Conservation (phyloP, 2,797 vertebrate species). For the Rhinella marina region DNA sequence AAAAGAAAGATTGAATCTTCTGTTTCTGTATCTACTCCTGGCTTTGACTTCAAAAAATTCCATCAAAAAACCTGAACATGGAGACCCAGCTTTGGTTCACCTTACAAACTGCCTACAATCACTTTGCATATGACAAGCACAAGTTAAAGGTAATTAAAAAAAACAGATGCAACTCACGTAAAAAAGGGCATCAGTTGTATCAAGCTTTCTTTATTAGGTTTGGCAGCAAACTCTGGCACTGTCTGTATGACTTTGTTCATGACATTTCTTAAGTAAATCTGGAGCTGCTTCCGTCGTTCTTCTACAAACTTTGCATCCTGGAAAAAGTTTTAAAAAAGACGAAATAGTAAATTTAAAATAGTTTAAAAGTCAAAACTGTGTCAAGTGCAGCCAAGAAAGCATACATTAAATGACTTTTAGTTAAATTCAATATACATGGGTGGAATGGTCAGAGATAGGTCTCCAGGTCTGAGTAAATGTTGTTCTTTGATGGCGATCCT, state of each 20-base stretch:
- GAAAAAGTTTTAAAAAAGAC: slow-evolving; percentile 26
- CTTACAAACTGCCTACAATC: not conserved
- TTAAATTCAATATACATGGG: not conserved
- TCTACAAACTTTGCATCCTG: slow-evolving; percentile 98
- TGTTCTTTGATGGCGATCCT: not conserved
- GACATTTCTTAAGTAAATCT: slow-evolving; percentile 91
- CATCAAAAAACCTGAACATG: too few relatives aligned
- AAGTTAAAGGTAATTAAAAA: not conserved
- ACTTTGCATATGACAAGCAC: not conserved
- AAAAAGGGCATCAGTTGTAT: slow-evolving; percentile 94
- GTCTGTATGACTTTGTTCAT: slow-evolving; percentile 98
- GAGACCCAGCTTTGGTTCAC: too few relatives aligned
- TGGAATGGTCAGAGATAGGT: not conserved
- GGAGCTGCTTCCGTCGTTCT: slow-evolving; percentile 93
- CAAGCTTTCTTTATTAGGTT: slow-evolving; percentile 91
- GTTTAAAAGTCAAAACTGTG: not conserved
- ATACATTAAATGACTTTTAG: not conserved
- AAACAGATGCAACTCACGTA: slow-evolving; percentile 79
- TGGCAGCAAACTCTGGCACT: slow-evolving; percentile 88
- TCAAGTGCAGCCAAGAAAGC: not conserved
- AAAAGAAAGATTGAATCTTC: too few relatives aligned
- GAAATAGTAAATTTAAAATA: not conserved
- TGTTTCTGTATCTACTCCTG: too few relatives aligned
- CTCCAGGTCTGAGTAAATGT: not conserved
- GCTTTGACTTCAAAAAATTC: too few relatives aligned